Evolutionary conservation across 2,888 invertebrate species (phyloP), one percentile per base, ranked within the genome.

Genomic region (Entomobrya proxima): DNA sequence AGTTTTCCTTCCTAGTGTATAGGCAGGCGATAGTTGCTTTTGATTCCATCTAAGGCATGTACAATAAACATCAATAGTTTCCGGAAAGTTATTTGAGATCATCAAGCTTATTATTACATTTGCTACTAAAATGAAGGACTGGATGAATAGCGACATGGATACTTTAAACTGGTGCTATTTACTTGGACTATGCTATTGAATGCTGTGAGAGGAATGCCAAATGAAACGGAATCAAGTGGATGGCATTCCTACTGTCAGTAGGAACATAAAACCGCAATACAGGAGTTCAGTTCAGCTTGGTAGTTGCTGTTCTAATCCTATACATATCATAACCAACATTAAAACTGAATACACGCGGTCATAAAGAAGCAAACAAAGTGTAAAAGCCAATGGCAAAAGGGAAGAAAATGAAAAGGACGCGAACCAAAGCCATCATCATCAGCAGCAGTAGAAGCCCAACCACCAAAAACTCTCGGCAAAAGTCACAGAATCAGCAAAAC

Each of bases 171-270:
- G n/a, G 44, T 7, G 15, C 15, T 11, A 11, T 40, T 40, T 40
- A 40, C 15, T 40, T 11, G 15, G 44, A 11, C 15, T 7, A 40
- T 11, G 15, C 11, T n/a, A n/a, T 64, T 27, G 72, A 44, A 24
- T 44, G 72, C 40, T 61, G 47, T 24, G 30, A 11, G 52, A 18
- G 35, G 47, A 55, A 40, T 24, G 64, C 30, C 44, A 35, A 78
- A 78, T 67, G 78, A 78, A 61, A 78, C 47, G 64, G 64, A 78
- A 78, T 78, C 61, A 78, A 78, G 78, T 78, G 47, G 32, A 15
- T 74, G 50, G 47, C 50, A 69, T 44, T 61, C 69, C 40, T 40
- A 40, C 21, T 15, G 15, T 64, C 35, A 13, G 15, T 27, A 24
- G 52, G 6, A 13, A 55, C 7, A 27, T 5, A 27, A 55, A 24